These are phyloP conservation scores for Chionomys nivalis DNA, from an alignment of 2,113 vertebrate species.

Conservation along the genomic window DNA sequence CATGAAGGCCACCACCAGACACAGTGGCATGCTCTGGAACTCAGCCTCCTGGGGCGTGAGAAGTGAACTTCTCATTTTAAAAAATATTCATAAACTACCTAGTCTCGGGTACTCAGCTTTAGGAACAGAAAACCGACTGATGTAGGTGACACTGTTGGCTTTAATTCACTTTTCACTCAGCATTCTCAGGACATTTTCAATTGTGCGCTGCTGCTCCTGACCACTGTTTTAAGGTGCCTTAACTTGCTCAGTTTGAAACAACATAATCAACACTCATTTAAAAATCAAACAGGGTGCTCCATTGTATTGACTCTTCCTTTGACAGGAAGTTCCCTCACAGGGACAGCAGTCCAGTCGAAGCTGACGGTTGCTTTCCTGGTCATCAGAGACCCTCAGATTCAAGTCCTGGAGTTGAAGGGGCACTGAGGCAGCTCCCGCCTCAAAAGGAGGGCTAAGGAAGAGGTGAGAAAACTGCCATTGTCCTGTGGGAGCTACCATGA, in stretches of 20 bases:
- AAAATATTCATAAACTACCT: background rate
- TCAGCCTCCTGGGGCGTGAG: background rate
- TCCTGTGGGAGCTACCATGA: background rate
- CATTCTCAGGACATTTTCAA: background rate
- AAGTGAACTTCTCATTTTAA: background rate
- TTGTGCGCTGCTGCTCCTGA: background rate
- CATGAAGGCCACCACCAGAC: background rate
- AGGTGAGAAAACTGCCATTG: rapidly evolving
- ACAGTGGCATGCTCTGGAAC: background rate
- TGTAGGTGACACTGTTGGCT: background rate
- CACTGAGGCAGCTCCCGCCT: background rate
- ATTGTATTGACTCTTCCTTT: background rate
- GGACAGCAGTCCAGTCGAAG: background rate
- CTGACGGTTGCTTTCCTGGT: background rate
- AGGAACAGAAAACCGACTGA: background rate
- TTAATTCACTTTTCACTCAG: background rate
- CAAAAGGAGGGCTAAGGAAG: background rate
- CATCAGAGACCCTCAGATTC: background rate
- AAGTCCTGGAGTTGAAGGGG: background rate
- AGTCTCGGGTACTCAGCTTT: background rate
- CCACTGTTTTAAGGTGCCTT: background rate
- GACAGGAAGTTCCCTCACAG: background rate
- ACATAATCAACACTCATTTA: background rate
- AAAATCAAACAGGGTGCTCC: background rate
- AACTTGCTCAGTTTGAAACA: background rate